Base-by-base conservation (phyloP, 2,888 invertebrate species). In the Anticlea derivata region DNA sequence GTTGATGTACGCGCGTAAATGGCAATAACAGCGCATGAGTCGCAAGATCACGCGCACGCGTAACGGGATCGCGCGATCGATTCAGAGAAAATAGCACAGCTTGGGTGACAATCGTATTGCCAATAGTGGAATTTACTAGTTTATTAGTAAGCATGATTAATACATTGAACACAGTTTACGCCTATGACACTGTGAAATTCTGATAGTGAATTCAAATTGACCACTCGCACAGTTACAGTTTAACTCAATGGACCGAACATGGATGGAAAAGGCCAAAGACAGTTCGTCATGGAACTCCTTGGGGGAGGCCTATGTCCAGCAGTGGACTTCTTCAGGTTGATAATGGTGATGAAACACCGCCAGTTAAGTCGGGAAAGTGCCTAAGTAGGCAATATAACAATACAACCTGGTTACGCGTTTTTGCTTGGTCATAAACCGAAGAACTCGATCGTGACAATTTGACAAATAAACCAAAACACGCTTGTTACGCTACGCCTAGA, bases 41-140 rank as follows among this genome's bases (percentile, higher is more conserved):
- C 45, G 33, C 45, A 39, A 33, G n/a, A 11, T 12, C 17, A 10
- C 23, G 39, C 22, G 34, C 24, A 13, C 12, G 11, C 44, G 33
- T 61, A 66, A 63, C 66, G 61, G 65, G 38, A 57, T 38, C 44
- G n/a, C 17, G 41, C 35, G 50, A 59, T 59, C 45, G 39, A 65
- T 59, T 55, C 47, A 50, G 31, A 48, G 58, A 38, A 58, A 54
- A 58, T 43, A 48, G 52, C 51, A 51, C 50, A 48, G 43, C 40
- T 23, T 24, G 22, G 22, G 40, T 31, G 34, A 30, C 50, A 47
- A 26, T 30, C 35, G 44, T 46, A 26, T 33, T 13, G 30, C 17
- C 27, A 22, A 11, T 39, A 20, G n/a, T 27, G n/a, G 6, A 30
- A 22, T 41, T 8, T 45, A 30, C 29, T 52, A 35, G 11, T 33